phyloP scores from a whole-genome alignment of 2,888 invertebrate species.

The Prosapia bicincta region DNA sequence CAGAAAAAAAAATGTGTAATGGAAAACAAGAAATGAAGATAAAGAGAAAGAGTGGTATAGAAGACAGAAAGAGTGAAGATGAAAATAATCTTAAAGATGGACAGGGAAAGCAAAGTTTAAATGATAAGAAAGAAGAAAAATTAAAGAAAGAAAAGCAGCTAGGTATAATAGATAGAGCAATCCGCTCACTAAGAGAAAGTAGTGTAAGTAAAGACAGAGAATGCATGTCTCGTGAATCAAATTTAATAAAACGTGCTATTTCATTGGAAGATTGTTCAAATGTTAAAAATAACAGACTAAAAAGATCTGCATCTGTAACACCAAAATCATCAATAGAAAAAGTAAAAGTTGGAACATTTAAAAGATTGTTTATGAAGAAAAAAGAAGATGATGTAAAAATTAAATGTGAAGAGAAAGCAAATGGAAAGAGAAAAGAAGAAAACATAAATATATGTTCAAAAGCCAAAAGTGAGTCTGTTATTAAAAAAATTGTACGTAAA shows the following conservation, averaged over 20 bases:
- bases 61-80: neutral
- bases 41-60: neutral
- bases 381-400: neutral
- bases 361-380: constrained; percentile 10
- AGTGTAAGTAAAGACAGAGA: constrained; percentile 44
- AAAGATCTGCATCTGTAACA: constrained; percentile 23
- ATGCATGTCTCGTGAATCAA: constrained; percentile 55
- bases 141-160: constrained; percentile 66
- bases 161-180: constrained; percentile 40
- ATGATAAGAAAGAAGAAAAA: constrained; percentile 10
- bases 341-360: neutral
- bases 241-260: constrained; percentile 65
- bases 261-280: constrained; percentile 49
- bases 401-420: constrained; percentile 9
- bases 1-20: neutral
- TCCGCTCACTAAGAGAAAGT: constrained; percentile 40
- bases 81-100: constrained; percentile 8
- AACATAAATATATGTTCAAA: neutral
- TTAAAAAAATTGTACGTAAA: constrained; percentile 6
- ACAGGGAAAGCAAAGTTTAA: neutral
- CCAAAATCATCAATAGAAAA: constrained; percentile 1
- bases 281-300: constrained; percentile 10
- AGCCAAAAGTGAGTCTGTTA: constrained; percentile 8
- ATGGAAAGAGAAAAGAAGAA: constrained; percentile 1
- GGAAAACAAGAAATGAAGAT: neutral